Evolutionary conservation across 2,888 invertebrate species (phyloP).

Genomic region (Disparrhopalites patrizii): DNA sequence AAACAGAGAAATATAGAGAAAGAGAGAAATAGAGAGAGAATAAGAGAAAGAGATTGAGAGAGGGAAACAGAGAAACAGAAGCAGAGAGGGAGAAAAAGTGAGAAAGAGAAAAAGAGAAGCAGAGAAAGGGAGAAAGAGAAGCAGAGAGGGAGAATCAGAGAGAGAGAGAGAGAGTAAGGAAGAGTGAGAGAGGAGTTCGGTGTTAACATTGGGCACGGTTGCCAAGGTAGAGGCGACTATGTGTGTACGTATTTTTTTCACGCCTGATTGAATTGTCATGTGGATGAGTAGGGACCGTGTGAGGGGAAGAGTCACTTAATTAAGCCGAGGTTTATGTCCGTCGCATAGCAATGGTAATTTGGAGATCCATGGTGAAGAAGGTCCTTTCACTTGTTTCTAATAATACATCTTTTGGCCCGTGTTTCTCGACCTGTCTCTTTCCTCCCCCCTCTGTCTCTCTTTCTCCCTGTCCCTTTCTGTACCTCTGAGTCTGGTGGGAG

Average conservation of each 20-base stretch:
- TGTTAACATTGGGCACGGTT: not conserved
- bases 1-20: too few relatives aligned
- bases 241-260: constrained; percentile 14
- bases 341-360: constrained; percentile 27
- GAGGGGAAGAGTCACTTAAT: constrained; percentile 23
- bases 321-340: constrained; percentile 29
- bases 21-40: too few relatives aligned
- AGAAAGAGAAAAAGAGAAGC: too few relatives aligned
- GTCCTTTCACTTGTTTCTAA: constrained; percentile 2
- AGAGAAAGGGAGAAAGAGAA: too few relatives aligned
- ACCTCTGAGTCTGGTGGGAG: too few relatives aligned
- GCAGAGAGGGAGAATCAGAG: too few relatives aligned
- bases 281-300: constrained; percentile 10
- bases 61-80: too few relatives aligned
- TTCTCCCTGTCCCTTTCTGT: too few relatives aligned
- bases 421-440: not conserved
- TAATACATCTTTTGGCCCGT: not conserved
- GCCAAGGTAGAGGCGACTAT: constrained; percentile 16
- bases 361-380: constrained; percentile 4
- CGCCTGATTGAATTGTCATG: constrained; percentile 27
- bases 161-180: too few relatives aligned
- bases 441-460: not conserved
- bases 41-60: too few relatives aligned
- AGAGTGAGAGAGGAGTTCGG: not conserved
- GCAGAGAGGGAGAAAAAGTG: too few relatives aligned